A percentile compares a stretch with the other conserved stretches of the same genome.
phyloP scores from a whole-genome alignment of 2,797 vertebrate genomes.

The Gallinago nigripennis region DNA sequence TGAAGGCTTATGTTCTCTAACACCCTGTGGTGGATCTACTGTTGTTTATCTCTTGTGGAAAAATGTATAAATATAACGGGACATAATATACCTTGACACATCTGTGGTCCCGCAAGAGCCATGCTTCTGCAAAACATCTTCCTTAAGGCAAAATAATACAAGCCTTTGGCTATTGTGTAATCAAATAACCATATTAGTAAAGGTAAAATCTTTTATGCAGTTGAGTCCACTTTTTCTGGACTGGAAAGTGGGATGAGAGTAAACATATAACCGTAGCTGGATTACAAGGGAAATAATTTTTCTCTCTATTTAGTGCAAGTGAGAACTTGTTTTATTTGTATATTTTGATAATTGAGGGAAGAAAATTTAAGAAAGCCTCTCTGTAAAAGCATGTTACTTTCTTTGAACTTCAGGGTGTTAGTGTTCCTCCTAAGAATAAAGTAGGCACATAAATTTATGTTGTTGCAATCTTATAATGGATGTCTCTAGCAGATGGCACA shows the following conservation, averaged over 20 bases:
- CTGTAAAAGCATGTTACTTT: not conserved
- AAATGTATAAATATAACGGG: not conserved
- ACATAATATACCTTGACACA: not conserved
- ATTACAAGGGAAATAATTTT: constrained; percentile 3
- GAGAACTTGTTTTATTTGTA: not conserved
- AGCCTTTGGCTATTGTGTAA: not conserved
- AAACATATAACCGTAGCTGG: not conserved
- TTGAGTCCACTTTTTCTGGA: not conserved
- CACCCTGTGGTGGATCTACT: not conserved
- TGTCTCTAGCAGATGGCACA: constrained; percentile 39
- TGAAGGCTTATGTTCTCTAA: not conserved
- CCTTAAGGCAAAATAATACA: not conserved
- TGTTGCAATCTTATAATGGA: not conserved
- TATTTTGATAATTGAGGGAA: not conserved
- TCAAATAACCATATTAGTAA: not conserved
- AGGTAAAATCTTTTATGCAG: not conserved
- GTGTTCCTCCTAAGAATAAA: constrained; percentile 5
- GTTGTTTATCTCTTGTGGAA: not conserved
- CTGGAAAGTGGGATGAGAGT: not conserved
- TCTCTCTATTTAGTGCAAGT: not conserved
- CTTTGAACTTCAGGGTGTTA: constrained; percentile 11
- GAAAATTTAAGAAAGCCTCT: not conserved
- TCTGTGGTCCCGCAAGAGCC: not conserved
- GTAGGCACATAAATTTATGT: not conserved
- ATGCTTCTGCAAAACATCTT: not conserved